Conservation (phyloP, 2,888 invertebrate genomes). For the Rhodophaea formosa region DNA sequence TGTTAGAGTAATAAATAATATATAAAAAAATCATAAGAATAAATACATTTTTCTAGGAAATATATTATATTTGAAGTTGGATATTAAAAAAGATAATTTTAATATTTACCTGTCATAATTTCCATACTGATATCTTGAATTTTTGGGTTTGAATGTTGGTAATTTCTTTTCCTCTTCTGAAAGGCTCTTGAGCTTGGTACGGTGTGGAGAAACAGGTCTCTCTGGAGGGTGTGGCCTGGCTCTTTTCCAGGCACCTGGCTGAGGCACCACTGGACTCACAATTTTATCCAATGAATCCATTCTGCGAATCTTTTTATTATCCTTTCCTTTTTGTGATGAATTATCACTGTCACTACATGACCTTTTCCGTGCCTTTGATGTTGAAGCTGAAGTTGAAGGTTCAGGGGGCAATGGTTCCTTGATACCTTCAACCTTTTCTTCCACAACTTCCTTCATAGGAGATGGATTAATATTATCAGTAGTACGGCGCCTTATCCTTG, state of each 20-base stretch:
- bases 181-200: slow-evolving; percentile 54
- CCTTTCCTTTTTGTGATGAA: slow-evolving; percentile 76
- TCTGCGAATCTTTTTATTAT: slow-evolving; percentile 82
- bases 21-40: too few relatives aligned
- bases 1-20: too few relatives aligned
- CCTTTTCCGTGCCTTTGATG: slow-evolving; percentile 68
- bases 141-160: slow-evolving; percentile 87
- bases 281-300: slow-evolving; percentile 92
- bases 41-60: too few relatives aligned
- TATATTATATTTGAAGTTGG: background rate
- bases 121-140: slow-evolving; percentile 93
- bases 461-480: slow-evolving; percentile 71
- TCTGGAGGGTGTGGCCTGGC: slow-evolving; percentile 65
- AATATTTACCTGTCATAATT: slow-evolving; percentile 91
- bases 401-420: slow-evolving; percentile 66
- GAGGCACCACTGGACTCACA: slow-evolving; percentile 94
- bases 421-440: slow-evolving; percentile 52
- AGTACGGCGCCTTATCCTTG: slow-evolving; percentile 79
- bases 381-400: slow-evolving; percentile 63
- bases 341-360: slow-evolving; percentile 81
- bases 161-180: slow-evolving; percentile 69
- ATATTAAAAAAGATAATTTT: slow-evolving; percentile 6
- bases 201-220: slow-evolving; percentile 74
- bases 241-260: slow-evolving; percentile 92
- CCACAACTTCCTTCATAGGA: slow-evolving; percentile 47